Evolutionary conservation across 2,888 invertebrate genomes (phyloP), one percentile per base, ranked within the genome.

Genomic region (Lasioglossum villosulum): DNA sequence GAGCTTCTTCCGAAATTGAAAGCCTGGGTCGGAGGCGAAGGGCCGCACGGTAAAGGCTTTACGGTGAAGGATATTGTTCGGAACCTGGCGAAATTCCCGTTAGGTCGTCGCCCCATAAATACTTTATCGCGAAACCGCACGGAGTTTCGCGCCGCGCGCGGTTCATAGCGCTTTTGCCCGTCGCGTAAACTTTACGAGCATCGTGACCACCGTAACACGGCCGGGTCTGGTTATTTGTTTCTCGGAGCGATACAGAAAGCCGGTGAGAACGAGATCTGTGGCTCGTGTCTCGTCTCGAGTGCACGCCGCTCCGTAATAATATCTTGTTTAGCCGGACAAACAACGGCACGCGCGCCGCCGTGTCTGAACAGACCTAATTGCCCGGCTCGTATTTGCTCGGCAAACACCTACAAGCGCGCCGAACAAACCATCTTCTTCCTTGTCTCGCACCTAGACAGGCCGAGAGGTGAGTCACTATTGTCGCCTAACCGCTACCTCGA

Each of bases 291-390:
- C 86, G 74, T 88, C 76, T 74, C 75, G 66, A 63, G 86, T 37
- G 79, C 70, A 23, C 77, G 75, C 78, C 80, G 85, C 77, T 52
- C 80, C 78, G 83, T 88, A 91, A 92, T 91, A 92, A 92, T 93
- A 93, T 94, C 94, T 94, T 94, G 93, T 94, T 94, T 94, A 94
- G 92, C 88, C 92, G 92, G 92, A 92, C 94, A 94, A 94, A 94
- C 93, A 94, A 91, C 90, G 93, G 92, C 94, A 94, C 94, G 94
- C 93, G 94, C 86, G 70, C 86, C 75, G 66, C 83, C 82, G 84
- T 84, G 86, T 83, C 86, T 83, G 83, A 86, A 82, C 86, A 88
- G 84, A 86, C 88, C 89, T 92, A 92, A 92, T 92, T 92, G 90
- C 90, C 84, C 73, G 78, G 71, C 85, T 88, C 78, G 87, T 92